Conservation (phyloP, 2,113 vertebrate species). For the Saiga tatarica region DNA sequence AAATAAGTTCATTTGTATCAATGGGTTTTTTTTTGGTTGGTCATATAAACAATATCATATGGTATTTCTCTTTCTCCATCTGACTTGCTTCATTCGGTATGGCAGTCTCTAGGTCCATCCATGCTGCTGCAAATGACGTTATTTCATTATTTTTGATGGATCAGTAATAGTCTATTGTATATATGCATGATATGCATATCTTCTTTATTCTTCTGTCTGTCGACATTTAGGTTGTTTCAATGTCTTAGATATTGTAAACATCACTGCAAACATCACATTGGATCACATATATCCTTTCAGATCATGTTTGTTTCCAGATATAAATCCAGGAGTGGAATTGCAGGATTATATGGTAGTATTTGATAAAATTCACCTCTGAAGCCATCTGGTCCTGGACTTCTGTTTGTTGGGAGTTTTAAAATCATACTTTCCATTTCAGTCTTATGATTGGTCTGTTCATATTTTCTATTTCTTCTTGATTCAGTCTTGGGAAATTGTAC, state of each 20-base stretch:
- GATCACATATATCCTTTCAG: neutral
- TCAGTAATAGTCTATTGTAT: neutral
- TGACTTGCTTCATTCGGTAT: neutral
- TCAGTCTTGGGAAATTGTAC: neutral
- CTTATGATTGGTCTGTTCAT: neutral
- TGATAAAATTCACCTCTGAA: neutral
- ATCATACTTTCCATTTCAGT: neutral
- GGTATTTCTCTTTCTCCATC: neutral
- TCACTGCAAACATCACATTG: neutral
- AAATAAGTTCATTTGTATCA: neutral
- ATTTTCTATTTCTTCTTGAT: neutral
- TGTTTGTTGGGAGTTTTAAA: neutral
- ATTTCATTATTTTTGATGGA: neutral
- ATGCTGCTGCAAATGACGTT: neutral
- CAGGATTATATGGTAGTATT: neutral
- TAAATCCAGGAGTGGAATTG: neutral
- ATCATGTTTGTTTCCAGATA: neutral
- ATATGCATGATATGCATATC: neutral
- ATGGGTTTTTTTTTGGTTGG: neutral
- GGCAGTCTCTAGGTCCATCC: neutral
- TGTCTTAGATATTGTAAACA: neutral
- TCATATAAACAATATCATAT: neutral
- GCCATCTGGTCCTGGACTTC: neutral
- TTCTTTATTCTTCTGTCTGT: neutral
- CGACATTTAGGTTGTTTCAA: neutral